Conservation (phyloP, 2,888 invertebrate genomes). For the Ischnus inquisitorius region DNA sequence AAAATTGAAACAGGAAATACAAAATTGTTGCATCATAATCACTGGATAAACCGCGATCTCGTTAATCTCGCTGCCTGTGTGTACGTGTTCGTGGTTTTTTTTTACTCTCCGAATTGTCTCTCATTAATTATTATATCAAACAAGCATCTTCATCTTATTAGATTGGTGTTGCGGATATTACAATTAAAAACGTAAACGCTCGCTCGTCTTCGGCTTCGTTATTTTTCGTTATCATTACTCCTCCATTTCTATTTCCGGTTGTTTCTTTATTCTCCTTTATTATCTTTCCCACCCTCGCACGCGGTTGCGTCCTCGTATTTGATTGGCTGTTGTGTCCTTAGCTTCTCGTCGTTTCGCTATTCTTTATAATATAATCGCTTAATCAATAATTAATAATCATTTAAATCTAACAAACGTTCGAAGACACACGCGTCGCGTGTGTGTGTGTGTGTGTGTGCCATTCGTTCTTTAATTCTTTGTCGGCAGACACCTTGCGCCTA, state of each 20-base stretch:
- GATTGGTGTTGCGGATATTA: slow-evolving; percentile 66
- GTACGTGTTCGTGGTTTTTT: slow-evolving; percentile 48
- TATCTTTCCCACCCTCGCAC: slow-evolving; percentile 10
- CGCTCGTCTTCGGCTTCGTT: slow-evolving; percentile 53
- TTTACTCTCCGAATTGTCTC: slow-evolving; percentile 11
- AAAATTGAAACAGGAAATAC: neutral
- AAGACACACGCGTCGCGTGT: slow-evolving; percentile 15
- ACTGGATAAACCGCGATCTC: slow-evolving; percentile 27
- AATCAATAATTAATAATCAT: slow-evolving; percentile 66
- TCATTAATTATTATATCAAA: slow-evolving; percentile 47
- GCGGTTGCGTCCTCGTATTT: slow-evolving; percentile 20
- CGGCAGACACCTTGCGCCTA: slow-evolving; percentile 22
- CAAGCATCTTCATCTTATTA: slow-evolving; percentile 43
- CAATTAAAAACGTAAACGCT: slow-evolving; percentile 69
- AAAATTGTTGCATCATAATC: slow-evolving; percentile 20
- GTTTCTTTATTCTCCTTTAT: slow-evolving; percentile 11
- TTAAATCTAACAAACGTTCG: slow-evolving; percentile 51
- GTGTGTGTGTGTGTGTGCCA: slow-evolving; percentile 31
- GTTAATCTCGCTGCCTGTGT: slow-evolving; percentile 49
- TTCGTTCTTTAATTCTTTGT: slow-evolving; percentile 42
- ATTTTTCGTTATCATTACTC: no score
- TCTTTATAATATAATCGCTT: slow-evolving; percentile 39
- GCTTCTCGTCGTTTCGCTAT: slow-evolving; percentile 16
- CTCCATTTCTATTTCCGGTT: slow-evolving; percentile 41
- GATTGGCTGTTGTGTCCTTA: slow-evolving; percentile 22